Evolutionary conservation across 2,113 vertebrate genomes (phyloP).

Genomic region (Butastur rufipennis): DNA sequence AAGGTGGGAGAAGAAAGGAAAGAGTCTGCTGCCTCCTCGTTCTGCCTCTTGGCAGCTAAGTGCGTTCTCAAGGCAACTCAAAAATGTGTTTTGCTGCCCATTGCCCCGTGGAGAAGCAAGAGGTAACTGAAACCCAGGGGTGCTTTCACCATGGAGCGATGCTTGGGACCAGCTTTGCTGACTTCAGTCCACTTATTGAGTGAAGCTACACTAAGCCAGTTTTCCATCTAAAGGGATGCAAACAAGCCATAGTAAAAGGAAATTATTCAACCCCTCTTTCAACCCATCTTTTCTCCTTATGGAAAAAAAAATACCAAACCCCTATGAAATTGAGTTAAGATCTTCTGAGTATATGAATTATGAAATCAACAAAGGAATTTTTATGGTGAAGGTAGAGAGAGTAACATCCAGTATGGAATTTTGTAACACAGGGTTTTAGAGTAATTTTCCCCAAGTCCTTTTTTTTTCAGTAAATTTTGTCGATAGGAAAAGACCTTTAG

Average conservation of each 20-base stretch:
- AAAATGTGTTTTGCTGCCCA: background rate
- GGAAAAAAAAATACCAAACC: background rate
- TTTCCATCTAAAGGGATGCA: background rate
- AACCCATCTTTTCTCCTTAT: background rate
- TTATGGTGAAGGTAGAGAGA: background rate
- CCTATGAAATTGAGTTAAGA: background rate
- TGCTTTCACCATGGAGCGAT: background rate
- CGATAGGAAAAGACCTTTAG: background rate
- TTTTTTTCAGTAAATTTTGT: background rate
- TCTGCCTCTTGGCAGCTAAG: background rate
- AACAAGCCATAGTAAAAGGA: background rate
- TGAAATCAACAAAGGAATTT: background rate
- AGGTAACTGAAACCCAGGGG: background rate
- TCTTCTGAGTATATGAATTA: background rate
- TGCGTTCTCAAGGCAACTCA: background rate
- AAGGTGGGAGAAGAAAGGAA: background rate
- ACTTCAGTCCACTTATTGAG: background rate
- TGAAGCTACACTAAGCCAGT: background rate
- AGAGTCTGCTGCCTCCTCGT: background rate
- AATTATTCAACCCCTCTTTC: background rate
- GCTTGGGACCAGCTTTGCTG: background rate
- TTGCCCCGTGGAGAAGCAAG: background rate
- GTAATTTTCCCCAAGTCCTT: background rate
- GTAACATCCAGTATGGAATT: background rate
- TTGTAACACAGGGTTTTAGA: background rate